phyloP scores from a whole-genome alignment of 2,888 invertebrate genomes.

The Sinohyriopsis cumingii region DNA sequence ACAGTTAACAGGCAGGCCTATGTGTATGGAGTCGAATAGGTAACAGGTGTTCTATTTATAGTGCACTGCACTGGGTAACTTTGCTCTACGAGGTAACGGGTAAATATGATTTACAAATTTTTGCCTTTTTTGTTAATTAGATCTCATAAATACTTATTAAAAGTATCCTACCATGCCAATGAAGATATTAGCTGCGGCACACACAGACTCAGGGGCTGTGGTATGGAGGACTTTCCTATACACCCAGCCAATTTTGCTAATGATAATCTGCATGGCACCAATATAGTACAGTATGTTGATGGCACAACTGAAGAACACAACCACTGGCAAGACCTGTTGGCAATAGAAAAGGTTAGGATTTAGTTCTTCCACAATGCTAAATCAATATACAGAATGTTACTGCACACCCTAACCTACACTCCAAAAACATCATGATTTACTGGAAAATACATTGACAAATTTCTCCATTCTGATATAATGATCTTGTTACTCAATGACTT shows the following conservation, averaged over 20 bases:
- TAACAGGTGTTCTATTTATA: too few relatives aligned
- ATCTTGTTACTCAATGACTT: too few relatives aligned
- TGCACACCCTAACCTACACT: neutral
- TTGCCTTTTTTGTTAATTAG: too few relatives aligned
- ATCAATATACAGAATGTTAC: neutral
- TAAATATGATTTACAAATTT: too few relatives aligned
- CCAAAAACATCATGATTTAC: neutral
- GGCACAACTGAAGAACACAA: slow-evolving; percentile 94
- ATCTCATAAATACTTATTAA: too few relatives aligned
- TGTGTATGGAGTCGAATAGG: too few relatives aligned
- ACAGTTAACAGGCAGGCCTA: too few relatives aligned
- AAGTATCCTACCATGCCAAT: slow-evolving; percentile 85
- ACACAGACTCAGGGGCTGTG: slow-evolving; percentile 95
- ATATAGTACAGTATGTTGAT: slow-evolving; percentile 91
- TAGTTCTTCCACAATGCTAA: neutral
- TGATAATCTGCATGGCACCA: slow-evolving; percentile 90
- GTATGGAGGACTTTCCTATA: slow-evolving; percentile 83
- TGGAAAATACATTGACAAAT: neutral
- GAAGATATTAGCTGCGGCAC: slow-evolving; percentile 93
- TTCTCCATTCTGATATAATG: too few relatives aligned
- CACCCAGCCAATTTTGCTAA: slow-evolving; percentile 85
- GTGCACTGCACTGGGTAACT: too few relatives aligned
- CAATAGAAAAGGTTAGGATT: neutral
- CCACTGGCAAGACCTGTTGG: slow-evolving; percentile 82
- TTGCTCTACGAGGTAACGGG: too few relatives aligned